Conservation (phyloP, 2,797 vertebrate species). For the Anolis apletophallus region DNA sequence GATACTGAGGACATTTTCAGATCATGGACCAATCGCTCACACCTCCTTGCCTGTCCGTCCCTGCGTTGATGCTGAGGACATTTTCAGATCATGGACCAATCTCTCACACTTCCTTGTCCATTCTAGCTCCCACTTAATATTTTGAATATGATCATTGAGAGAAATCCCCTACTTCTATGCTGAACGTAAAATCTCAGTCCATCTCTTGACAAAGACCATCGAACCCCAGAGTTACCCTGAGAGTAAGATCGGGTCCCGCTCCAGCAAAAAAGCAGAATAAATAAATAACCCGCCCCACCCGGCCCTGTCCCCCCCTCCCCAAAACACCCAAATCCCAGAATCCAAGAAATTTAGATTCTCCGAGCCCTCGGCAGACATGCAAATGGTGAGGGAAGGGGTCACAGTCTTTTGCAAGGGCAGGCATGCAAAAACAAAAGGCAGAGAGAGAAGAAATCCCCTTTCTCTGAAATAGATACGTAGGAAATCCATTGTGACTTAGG, state of each 20-base stretch:
- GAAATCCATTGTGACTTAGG: conserved; percentile 27
- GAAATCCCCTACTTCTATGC: not conserved
- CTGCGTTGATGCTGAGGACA: not conserved
- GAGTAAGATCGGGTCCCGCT: conserved; percentile 22
- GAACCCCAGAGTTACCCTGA: conserved; percentile 21
- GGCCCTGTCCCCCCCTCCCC: not conserved
- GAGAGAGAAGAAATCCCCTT: conserved; percentile 9
- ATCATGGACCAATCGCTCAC: not conserved
- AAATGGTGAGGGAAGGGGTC: conserved; percentile 20
- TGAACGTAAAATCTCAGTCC: not conserved
- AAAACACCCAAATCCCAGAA: not conserved
- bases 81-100: not conserved
- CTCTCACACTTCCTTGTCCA: not conserved
- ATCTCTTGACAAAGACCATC: conserved; percentile 6
- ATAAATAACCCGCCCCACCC: conserved; percentile 13
- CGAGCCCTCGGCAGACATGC: conserved; percentile 39
- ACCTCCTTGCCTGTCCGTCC: not conserved
- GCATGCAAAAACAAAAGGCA: conserved; percentile 51
- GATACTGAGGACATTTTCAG: not conserved
- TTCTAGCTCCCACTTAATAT: not conserved
- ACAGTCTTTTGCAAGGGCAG: conserved; percentile 35
- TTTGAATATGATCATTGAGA: fast-evolving
- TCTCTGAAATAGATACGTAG: conserved; percentile 33
- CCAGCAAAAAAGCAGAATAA: conserved; percentile 31
- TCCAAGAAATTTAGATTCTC: not conserved